Evolutionary conservation across 37 sponge, comb jelly and placozoan species (phyloP).

Genomic region (Halisarca cf. caerulea): DNA sequence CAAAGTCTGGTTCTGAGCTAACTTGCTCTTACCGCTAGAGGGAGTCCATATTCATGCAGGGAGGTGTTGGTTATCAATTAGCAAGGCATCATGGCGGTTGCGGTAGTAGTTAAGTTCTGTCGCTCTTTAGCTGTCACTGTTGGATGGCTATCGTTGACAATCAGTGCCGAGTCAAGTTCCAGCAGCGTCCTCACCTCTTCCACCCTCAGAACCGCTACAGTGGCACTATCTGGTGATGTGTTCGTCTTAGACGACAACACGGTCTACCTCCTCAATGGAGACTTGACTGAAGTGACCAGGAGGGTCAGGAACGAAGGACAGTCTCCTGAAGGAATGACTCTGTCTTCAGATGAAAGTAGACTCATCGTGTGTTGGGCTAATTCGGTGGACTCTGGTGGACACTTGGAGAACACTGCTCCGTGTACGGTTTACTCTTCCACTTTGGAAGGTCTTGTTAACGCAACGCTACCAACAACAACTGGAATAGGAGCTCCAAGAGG

Average conservation of each 20-base stretch:
- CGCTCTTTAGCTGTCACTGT: too few species aligned
- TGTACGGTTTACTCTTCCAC: neutral
- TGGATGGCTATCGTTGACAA: too few species aligned
- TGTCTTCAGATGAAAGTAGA: neutral
- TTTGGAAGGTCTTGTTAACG: neutral
- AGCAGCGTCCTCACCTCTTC: neutral
- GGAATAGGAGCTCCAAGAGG: neutral
- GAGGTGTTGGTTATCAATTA: too few species aligned
- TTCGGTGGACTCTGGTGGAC: neutral
- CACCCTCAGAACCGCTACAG: neutral
- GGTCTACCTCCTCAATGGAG: neutral
- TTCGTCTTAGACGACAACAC: constrained; percentile 6
- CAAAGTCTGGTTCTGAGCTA: too few species aligned
- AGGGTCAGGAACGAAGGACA: neutral
- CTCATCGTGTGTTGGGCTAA: neutral
- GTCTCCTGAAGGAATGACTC: neutral
- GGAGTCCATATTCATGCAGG: too few species aligned
- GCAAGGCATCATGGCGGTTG: too few species aligned
- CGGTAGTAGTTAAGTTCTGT: too few species aligned
- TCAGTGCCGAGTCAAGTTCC: neutral
- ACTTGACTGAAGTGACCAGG: neutral
- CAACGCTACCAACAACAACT: neutral
- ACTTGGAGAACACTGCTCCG: neutral
- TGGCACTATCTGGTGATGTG: neutral
- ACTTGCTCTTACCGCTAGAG: too few species aligned